These are phyloP conservation scores for Drosophila dunni DNA, from an alignment of 1,140 invertebrate species.

Conservation along the genomic window DNA sequence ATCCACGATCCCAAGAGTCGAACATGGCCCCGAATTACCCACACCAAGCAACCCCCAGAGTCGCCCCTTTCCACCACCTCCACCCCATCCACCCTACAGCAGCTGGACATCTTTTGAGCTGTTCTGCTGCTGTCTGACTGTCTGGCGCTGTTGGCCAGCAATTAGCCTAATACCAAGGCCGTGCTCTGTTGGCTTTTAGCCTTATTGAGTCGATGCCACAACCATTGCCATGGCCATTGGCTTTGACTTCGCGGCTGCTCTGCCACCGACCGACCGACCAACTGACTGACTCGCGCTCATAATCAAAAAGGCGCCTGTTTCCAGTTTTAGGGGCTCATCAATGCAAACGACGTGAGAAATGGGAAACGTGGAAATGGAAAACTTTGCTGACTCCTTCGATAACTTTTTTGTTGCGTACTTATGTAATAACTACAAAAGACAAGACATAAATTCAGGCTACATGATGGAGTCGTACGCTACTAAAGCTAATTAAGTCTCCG, in stretches of 20 bases:
- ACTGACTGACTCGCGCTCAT: slow-evolving; percentile 34
- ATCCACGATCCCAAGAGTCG: background rate
- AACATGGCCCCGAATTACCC: background rate
- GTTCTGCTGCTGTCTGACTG: background rate
- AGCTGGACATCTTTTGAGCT: slow-evolving; percentile 63
- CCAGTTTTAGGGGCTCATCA: background rate
- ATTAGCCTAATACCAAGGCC: slow-evolving; percentile 77
- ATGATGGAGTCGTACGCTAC: background rate
- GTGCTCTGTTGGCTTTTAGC: slow-evolving; percentile 68
- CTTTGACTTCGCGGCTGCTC: background rate
- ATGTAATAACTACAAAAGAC: slow-evolving; percentile 50
- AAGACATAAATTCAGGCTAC: slow-evolving; percentile 36
- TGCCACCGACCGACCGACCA: background rate
- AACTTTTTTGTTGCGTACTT: slow-evolving; percentile 50
- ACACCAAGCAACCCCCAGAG: slow-evolving; percentile 1
- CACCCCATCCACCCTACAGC: no score
- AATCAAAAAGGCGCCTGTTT: slow-evolving; percentile 42
- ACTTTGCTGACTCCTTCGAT: slow-evolving; percentile 4
- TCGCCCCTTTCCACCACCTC: background rate
- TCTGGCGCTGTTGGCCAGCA: slow-evolving; percentile 46
- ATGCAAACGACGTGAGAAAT: slow-evolving; percentile 19
- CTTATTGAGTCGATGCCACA: slow-evolving; percentile 57
- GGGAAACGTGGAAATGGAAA: slow-evolving; percentile 10
- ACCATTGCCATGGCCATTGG: slow-evolving; percentile 1
- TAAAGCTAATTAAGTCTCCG: no score